These are phyloP conservation scores for Ophthalmolycus amberensis DNA, from an alignment of 2,113 vertebrate species.

Conservation along the genomic window DNA sequence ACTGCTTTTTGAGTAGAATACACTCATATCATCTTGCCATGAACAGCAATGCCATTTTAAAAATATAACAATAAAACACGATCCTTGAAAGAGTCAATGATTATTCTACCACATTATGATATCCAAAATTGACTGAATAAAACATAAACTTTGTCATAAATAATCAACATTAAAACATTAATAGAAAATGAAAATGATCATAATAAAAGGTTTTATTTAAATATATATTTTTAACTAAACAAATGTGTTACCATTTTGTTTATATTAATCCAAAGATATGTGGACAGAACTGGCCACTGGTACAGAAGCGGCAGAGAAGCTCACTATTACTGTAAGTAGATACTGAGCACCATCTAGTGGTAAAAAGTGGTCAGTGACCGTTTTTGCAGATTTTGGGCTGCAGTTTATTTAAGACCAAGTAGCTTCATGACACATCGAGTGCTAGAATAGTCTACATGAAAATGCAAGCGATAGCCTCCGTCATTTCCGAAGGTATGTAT, in stretches of 20 bases:
- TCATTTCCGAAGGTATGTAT: no score
- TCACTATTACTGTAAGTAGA: slow-evolving; percentile 19
- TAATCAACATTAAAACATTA: background rate
- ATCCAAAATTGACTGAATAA: background rate
- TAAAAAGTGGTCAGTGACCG: background rate
- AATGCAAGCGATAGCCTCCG: background rate
- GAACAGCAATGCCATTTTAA: background rate
- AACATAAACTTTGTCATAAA: background rate
- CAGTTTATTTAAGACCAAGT: background rate
- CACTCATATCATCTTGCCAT: background rate
- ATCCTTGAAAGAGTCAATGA: background rate
- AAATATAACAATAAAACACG: background rate
- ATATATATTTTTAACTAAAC: background rate
- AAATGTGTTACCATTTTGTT: background rate
- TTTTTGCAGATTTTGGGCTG: background rate
- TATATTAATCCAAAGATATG: background rate
- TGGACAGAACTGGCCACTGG: background rate
- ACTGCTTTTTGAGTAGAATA: background rate
- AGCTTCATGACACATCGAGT: background rate
- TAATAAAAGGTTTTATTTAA: background rate
- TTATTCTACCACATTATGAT: background rate
- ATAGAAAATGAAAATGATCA: background rate
- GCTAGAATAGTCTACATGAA: background rate
- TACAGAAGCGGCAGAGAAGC: background rate
- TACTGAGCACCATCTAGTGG: slow-evolving; percentile 56